These are phyloP conservation scores for Actinia equina DNA, from an alignment of 64 coral and sea anemone genomes.

Conservation along the genomic window DNA sequence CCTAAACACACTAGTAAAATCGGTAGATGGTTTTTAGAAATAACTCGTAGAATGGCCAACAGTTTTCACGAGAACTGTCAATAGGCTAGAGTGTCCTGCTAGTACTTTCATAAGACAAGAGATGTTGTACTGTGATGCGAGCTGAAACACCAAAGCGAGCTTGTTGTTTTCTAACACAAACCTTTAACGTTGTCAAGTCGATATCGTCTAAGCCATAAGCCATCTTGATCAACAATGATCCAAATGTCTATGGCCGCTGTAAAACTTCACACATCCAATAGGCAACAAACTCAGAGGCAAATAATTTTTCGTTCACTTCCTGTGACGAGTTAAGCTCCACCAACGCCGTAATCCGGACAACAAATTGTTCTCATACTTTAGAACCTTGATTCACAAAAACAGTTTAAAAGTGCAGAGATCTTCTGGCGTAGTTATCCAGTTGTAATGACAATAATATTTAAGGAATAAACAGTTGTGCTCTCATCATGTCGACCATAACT, in stretches of 20 bases:
- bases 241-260: background rate
- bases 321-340: background rate
- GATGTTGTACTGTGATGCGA: background rate
- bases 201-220: conserved; percentile 98
- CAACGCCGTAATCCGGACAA: background rate
- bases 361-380: background rate
- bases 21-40: background rate
- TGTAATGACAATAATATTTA: background rate
- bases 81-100: background rate
- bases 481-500: conserved; percentile 8
- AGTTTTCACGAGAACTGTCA: background rate
- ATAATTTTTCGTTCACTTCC: background rate
- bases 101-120: background rate
- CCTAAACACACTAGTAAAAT: background rate
- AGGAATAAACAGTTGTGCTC: conserved; percentile 5
- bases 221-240: conserved; percentile 35
- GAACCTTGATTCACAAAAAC: conserved; percentile 11
- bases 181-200: conserved; percentile 92
- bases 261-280: background rate
- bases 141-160: background rate
- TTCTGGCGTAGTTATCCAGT: background rate
- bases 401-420: conserved; percentile 1
- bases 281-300: background rate
- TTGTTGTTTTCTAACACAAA: conserved; percentile 7
- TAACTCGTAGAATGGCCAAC: background rate